Conservation (phyloP, 2,888 invertebrate genomes). For the Harpalus rufipes region DNA sequence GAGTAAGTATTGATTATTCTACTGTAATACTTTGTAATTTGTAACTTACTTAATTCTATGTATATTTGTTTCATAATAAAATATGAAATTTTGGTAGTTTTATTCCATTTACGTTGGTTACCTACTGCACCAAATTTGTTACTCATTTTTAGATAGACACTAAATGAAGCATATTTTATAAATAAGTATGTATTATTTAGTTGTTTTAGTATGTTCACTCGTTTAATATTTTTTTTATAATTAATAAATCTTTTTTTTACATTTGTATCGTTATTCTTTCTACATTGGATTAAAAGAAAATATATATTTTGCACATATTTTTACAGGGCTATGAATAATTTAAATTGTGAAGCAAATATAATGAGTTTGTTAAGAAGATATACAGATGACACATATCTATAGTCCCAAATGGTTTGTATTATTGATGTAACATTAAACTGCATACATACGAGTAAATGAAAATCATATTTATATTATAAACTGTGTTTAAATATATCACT, state of each 20-base stretch:
- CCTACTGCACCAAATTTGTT: not conserved
- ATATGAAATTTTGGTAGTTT: conserved; percentile 43
- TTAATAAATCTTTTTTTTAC: not conserved
- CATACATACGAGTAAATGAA: no score
- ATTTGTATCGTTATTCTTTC: not conserved
- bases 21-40: conserved; percentile 33
- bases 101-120: conserved; percentile 15
- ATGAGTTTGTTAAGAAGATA: not conserved
- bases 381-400: no score
- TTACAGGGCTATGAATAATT: conserved; percentile 22
- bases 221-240: not conserved
- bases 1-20: conserved; percentile 37
- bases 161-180: not conserved
- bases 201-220: not conserved
- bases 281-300: not conserved
- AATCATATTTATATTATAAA: no score
- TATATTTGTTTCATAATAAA: conserved; percentile 19
- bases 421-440: no score
- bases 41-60: conserved; percentile 30
- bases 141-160: not conserved
- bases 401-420: not conserved
- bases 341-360: not conserved
- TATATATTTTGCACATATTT: not conserved
- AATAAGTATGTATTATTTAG: not conserved
- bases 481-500: no score